Evolutionary conservation across 92 coral and sea anemone genomes (phyloP), one percentile per base, ranked within the genome.

Genomic region (Virgularia gustaviana): DNA sequence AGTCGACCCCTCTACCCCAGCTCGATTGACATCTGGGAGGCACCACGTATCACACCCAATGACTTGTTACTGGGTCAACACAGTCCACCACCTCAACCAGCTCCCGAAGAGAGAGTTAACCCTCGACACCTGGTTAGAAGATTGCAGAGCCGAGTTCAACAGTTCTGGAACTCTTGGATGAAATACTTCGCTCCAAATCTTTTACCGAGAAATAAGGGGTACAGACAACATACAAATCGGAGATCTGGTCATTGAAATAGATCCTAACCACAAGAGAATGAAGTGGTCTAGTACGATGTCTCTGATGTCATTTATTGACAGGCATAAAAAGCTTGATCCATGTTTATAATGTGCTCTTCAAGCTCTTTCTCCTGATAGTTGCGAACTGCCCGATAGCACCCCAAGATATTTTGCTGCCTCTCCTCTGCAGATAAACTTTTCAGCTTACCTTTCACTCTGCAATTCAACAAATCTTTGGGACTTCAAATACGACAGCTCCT

Each of bases 91-190:
- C 88, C 85, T 2, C 79, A 74, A 13, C 85, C 85, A 1, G 51
- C 35, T 39, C 49, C 43, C 20, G 88, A 80, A 8, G 81, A 29
- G 2, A 79, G 77, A 75, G 75, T 79, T 2, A 85, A 75, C 49
- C 89, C 85, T 12, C 39, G 79, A n/a, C 60, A 84, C 13, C 53
- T 84, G 13, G n/a, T 61, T 34, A 28, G 63, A 59, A 45, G 68
- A 37, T 35, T 34, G 3, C 89, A 80, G 29, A 76, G 33, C 25
- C 30, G 47, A 42, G 54, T 29, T 51, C 22, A 45, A 19, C 76
- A 80, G 35, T 81, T 81, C 53, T 76, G 89, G 83, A 38, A 19
- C 3, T 61, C 58, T 29, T 85, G 89, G 89, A 70, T 85, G 60
- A 85, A 63, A 59, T 85, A n/a, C n/a, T n/a, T n/a, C n/a, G n/a